phyloP scores from a whole-genome alignment of 2,113 vertebrate species.

The Delphinus delphis region DNA sequence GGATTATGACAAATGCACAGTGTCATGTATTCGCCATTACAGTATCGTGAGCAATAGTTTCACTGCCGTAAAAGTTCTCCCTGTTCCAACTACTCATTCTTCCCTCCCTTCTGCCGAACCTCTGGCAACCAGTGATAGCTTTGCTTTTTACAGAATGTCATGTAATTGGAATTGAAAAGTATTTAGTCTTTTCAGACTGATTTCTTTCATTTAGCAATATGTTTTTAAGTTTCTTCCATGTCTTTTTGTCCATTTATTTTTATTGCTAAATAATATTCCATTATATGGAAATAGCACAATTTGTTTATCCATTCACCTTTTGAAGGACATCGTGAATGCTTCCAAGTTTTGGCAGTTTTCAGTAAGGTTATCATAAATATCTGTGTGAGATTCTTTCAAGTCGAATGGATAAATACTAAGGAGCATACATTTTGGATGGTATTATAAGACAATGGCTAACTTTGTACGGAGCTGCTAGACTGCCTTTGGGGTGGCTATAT shows the following conservation, averaged over 20 bases:
- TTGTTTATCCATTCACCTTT: neutral
- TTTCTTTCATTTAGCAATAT: neutral
- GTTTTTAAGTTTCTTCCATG: neutral
- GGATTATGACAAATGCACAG: neutral
- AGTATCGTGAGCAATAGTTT: neutral
- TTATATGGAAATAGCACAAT: neutral
- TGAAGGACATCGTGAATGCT: neutral
- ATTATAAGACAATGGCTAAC: neutral
- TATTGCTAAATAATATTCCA: neutral
- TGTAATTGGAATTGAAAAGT: neutral
- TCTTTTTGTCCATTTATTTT: neutral
- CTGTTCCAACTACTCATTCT: neutral
- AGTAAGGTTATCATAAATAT: neutral
- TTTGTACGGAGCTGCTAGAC: neutral
- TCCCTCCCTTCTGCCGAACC: neutral
- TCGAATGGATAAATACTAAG: neutral
- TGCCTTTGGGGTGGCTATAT: neutral
- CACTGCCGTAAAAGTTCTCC: neutral
- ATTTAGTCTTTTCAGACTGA: neutral
- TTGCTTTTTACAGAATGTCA: neutral
- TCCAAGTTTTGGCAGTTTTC: neutral
- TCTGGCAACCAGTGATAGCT: neutral
- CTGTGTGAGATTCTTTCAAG: neutral
- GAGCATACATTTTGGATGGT: neutral
- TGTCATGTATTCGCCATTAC: accelerated